phyloP scores from a whole-genome alignment of 2,888 invertebrate species.

The Meliscaeva auricollis region DNA sequence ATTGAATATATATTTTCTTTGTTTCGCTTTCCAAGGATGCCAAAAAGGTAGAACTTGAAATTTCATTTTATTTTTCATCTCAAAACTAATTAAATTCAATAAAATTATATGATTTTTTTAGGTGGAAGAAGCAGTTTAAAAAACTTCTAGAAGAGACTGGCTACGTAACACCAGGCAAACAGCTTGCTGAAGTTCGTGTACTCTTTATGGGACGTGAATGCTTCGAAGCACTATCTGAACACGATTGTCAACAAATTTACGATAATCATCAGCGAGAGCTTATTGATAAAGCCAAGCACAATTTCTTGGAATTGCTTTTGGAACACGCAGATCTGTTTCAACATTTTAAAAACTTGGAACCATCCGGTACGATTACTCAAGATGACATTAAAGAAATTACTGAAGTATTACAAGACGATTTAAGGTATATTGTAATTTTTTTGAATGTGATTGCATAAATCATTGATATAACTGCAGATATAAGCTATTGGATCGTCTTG shows the following conservation, averaged over 20 bases:
- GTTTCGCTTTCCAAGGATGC: slow-evolving; percentile 83
- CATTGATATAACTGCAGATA: slow-evolving; percentile 86
- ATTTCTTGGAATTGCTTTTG: slow-evolving; percentile 95
- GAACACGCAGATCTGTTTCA: slow-evolving; percentile 97
- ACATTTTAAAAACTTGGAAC: slow-evolving; percentile 95
- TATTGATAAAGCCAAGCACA: slow-evolving; percentile 94
- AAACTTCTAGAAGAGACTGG: slow-evolving; percentile 96
- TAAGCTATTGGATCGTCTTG: slow-evolving; percentile 95
- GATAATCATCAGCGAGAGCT: slow-evolving; percentile 96
- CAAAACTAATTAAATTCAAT: slow-evolving; percentile 10
- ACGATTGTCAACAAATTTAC: slow-evolving; percentile 96
- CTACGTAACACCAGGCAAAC: slow-evolving; percentile 98
- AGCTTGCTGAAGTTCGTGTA: slow-evolving; percentile 94
- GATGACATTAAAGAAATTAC: slow-evolving; percentile 97
- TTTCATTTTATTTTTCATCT: slow-evolving; percentile 14
- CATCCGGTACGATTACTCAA: slow-evolving; percentile 95
- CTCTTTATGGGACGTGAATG: slow-evolving; percentile 97
- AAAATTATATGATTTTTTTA: slow-evolving; percentile 80
- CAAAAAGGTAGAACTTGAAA: slow-evolving; percentile 84
- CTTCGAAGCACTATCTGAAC: slow-evolving; percentile 95
- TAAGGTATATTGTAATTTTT: slow-evolving; percentile 88
- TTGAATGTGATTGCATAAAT: slow-evolving; percentile 6
- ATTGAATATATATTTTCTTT: slow-evolving; percentile 59
- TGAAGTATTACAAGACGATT: slow-evolving; percentile 95
- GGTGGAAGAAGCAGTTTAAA: slow-evolving; percentile 97